phyloP scores from a whole-genome alignment of 2,797 vertebrate species.

The Pristis pectinata region DNA sequence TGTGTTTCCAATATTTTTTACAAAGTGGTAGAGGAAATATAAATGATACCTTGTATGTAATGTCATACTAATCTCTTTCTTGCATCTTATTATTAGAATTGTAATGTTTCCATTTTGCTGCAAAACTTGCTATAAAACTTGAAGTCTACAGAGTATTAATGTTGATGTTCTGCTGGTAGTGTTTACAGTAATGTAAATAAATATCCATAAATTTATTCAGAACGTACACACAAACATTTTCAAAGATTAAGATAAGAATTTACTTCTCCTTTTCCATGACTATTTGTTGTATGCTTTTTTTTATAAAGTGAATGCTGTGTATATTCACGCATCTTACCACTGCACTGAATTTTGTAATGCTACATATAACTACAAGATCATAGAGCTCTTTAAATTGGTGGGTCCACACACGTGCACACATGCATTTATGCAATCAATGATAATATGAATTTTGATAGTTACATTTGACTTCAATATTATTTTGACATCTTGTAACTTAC shows the following conservation, averaged over 20 bases:
- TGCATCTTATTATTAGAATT: conserved; percentile 27
- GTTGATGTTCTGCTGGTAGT: conserved; percentile 28
- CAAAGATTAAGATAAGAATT: conserved; percentile 22
- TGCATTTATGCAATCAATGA: conserved; percentile 20
- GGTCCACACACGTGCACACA: neutral
- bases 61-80: conserved; percentile 15
- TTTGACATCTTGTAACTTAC: neutral
- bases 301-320: conserved; percentile 23
- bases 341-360: conserved; percentile 15
- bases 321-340: neutral
- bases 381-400: neutral
- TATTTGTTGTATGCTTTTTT: conserved; percentile 15
- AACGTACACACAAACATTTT: conserved; percentile 25
- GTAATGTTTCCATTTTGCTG: conserved; percentile 34
- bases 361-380: neutral
- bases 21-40: conserved; percentile 16
- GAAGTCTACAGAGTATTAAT: conserved; percentile 27
- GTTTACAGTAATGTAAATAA: conserved; percentile 25
- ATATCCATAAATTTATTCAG: conserved; percentile 15
- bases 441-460: neutral
- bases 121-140: conserved; percentile 26
- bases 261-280: neutral
- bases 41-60: conserved; percentile 19
- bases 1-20: conserved; percentile 29
- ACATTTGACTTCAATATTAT: neutral